phyloP scores from a whole-genome alignment of 2,888 invertebrate genomes.

The Trichogramma evanescens region DNA sequence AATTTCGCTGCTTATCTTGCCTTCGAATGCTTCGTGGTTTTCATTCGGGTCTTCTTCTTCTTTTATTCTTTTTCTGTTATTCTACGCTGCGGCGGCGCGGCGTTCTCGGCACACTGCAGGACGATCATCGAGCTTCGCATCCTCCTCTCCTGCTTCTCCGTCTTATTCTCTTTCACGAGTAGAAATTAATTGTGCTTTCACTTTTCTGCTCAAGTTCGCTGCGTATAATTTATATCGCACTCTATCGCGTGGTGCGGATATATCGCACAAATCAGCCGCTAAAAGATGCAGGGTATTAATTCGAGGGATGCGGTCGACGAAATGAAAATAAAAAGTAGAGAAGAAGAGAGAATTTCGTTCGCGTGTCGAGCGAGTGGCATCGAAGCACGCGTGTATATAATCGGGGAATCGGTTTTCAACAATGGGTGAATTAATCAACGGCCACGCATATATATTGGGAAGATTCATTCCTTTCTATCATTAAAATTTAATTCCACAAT shows the following conservation, averaged over 20 bases:
- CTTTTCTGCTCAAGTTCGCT: no score
- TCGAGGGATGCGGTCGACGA: no score
- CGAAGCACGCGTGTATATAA: no score
- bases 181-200: no score
- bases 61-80: neutral
- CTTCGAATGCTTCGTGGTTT: slow-evolving; percentile 13
- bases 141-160: neutral
- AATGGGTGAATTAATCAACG: slow-evolving; percentile 3
- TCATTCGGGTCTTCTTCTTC: neutral
- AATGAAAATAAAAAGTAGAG: no score
- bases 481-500: slow-evolving; percentile 15
- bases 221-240: no score
- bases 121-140: neutral
- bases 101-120: neutral
- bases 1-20: slow-evolving; percentile 18
- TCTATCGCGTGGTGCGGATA: no score
- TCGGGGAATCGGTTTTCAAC: neutral
- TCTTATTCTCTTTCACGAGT: neutral
- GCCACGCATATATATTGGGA: no score
- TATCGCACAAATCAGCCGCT: no score
- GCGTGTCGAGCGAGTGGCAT: no score
- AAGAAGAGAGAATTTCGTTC: no score
- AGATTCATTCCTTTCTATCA: neutral
- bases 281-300: no score
- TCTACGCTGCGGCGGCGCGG: neutral